A percentile compares a stretch with the other conserved stretches of the same genome.
These are phyloP conservation scores for Crambe crambe DNA, from an alignment of 37 sponge, comb jelly and placozoan species.

Conservation along the genomic window DNA sequence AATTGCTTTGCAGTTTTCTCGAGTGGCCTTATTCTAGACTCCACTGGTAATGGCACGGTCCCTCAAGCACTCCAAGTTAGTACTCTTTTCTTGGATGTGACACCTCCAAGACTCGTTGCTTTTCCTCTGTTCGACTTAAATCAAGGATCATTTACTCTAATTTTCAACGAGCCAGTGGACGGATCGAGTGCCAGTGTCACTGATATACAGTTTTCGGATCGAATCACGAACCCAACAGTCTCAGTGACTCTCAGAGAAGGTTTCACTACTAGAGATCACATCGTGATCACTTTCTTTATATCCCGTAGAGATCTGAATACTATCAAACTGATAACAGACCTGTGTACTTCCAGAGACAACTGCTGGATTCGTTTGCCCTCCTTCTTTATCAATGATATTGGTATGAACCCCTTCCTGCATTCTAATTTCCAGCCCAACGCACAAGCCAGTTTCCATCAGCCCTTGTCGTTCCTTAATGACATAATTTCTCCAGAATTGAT, in stretches of 20 bases:
- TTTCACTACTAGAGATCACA: slow-evolving; percentile 29
- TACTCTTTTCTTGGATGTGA: slow-evolving; percentile 24
- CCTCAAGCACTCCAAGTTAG: background rate
- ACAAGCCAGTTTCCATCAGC: slow-evolving; percentile 39
- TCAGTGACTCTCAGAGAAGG: slow-evolving; percentile 29
- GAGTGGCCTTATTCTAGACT: background rate
- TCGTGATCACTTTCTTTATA: slow-evolving; percentile 36
- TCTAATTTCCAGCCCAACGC: slow-evolving; percentile 9
- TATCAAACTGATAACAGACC: slow-evolving; percentile 8
- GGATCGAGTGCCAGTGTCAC: slow-evolving; percentile 21
- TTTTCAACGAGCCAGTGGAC: slow-evolving; percentile 48
- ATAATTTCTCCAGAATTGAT: slow-evolving; percentile 22
- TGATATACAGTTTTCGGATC: slow-evolving; percentile 8
- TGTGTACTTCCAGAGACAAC: slow-evolving; percentile 37
- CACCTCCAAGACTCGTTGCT: slow-evolving; percentile 26
- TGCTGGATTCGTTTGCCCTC: slow-evolving; percentile 35
- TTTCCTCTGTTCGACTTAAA: slow-evolving; percentile 38
- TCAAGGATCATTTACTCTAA: slow-evolving; percentile 27
- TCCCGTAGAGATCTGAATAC: slow-evolving; percentile 16
- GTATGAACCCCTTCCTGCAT: slow-evolving; percentile 33
- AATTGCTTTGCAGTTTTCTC: slow-evolving; percentile 32
- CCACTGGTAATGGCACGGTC: background rate
- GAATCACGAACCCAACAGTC: background rate
- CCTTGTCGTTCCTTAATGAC: slow-evolving; percentile 24
- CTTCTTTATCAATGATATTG: slow-evolving; percentile 41